These are phyloP conservation scores for Ormyrus labotus DNA, from an alignment of 2,888 invertebrate genomes.

Conservation along the genomic window DNA sequence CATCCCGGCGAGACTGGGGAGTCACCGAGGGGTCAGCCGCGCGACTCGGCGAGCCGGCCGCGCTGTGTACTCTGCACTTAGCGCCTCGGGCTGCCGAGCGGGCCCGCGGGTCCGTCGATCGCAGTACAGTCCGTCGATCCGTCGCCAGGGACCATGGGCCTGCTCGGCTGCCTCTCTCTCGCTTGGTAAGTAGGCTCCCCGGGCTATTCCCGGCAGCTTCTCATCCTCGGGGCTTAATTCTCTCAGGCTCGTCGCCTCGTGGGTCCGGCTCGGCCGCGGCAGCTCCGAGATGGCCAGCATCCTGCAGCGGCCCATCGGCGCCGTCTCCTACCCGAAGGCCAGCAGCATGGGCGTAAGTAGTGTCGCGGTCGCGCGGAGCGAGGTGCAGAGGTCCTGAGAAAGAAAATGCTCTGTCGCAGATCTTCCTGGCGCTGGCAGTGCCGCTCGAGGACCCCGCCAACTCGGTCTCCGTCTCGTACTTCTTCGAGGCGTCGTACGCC, in stretches of 20 bases:
- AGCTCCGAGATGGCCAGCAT: conserved; percentile 69
- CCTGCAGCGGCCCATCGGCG: conserved; percentile 71
- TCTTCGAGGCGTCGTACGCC: conserved; percentile 85
- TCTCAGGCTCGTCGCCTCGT: too few relatives aligned
- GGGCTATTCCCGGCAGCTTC: too few relatives aligned
- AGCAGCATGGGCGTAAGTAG: conserved; percentile 74
- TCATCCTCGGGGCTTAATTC: too few relatives aligned
- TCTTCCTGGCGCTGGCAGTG: conserved; percentile 83
- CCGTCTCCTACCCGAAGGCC: conserved; percentile 69
- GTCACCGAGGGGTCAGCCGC: not conserved
- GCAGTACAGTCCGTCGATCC: too few relatives aligned
- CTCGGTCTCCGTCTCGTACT: conserved; percentile 84
- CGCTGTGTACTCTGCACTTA: conserved; percentile 6
- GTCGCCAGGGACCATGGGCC: too few relatives aligned
- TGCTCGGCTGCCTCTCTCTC: too few relatives aligned
- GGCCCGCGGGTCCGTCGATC: too few relatives aligned
- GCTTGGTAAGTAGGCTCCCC: too few relatives aligned
- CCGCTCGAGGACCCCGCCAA: conserved; percentile 84
- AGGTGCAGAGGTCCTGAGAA: not conserved
- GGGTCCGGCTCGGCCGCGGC: too few relatives aligned
- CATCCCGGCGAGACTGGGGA: not conserved
- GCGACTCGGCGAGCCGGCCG: not conserved
- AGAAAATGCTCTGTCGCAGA: conserved; percentile 74
- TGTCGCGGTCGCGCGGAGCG: conserved; percentile 39
- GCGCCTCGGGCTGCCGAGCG: conserved; percentile 9